Base-by-base conservation (phyloP, 2,888 invertebrate genomes). In the Erebia aethiops region DNA sequence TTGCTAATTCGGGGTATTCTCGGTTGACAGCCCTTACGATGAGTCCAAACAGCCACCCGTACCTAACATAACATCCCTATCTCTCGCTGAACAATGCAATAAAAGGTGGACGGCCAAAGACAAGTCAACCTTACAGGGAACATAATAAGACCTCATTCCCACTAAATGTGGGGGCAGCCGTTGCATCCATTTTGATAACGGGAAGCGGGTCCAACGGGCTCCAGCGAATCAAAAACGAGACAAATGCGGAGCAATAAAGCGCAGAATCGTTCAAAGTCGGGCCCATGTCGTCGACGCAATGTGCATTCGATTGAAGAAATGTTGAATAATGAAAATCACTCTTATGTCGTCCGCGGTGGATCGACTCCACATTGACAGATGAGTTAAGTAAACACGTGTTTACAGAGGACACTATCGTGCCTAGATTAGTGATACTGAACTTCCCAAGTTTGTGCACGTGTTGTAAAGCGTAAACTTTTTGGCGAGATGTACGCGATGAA, bases 311-410 rank as follows among this genome's bases (percentile, higher is more conserved):
- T 88, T 85, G 86, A 82, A 76, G 79, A 77, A 78, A 81, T 83
- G 84, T 46, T 88, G 87, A 87, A 90, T 90, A 90, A 89, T 90
- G 89, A 92, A 92, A 92, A 90, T 76, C 83, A 81, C 84, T 88
- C 91, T 90, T 92, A 90, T 89, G 86, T 81, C 88, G 82, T 87
- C 78, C 70, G 73, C 84, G 77, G 74, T 89, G 81, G 80, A 89
- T 88, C 82, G 86, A 90, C 87, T 88, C 84, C 85, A 79, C 87
- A 74, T 82, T 84, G 85, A 75, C 84, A 77, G 77, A 69, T 74
- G 77, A 74, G 76, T 78, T 65, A 71, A 69, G 71, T 75, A 78
- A 83, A 82, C 83, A 91, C 91, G 90, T 92, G 92, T 91, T 91
- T 89, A 87, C 86, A 85, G 80, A 85, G 82, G 84, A 82, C 83